Base-by-base conservation (phyloP, 2,113 vertebrate species). In the Crotalus tigris region DNA sequence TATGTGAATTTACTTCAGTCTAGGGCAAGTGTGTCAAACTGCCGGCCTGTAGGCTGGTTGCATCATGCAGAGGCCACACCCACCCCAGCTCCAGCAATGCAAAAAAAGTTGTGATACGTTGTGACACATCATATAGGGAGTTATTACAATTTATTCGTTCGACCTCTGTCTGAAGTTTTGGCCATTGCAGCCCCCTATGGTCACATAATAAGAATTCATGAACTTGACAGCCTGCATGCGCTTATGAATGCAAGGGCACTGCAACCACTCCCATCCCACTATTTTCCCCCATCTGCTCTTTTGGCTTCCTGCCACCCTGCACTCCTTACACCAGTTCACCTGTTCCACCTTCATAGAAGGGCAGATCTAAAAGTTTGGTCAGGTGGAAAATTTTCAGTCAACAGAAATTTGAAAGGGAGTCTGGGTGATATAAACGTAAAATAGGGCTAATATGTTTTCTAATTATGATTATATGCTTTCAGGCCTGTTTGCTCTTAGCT, bases 1-100 rank as follows among this genome's bases (percentile, higher is more conserved):
- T 93, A 89, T 89, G 95, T 90, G 9, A 89, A 26, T 15, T 94
- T 89, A 92, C 81, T 95, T 95, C 53, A 89, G 29, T 51, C 49
- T 8, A 51, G 49, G 8, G 49, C 49, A 51, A 1, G 49, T 0
- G 8, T 51, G 49, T 51, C 49, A 51, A 51, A 51, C 49, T 51
- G 49, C 49, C 1, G 8, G 49, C 49, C 49, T 7, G 7, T 8
- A 10, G 49, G 49, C 49, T 8, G 1, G 49, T 51, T 51, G 49
- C 49, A 51, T 51, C 49, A 51, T 51, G 49, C 49, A 51, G 49
- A 51, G 49, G 6, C 49, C 7, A 1, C 0, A 8, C 44, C 3
- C 44, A 44, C 44, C 44, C 44, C 44, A 44, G 44, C 8, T 51
- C 49, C 49, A 8, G 49, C 49, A 51, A 51, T 51, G 49, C 8